Conservation (phyloP, 1,140 invertebrate species). For the Hetaerina americana region DNA sequence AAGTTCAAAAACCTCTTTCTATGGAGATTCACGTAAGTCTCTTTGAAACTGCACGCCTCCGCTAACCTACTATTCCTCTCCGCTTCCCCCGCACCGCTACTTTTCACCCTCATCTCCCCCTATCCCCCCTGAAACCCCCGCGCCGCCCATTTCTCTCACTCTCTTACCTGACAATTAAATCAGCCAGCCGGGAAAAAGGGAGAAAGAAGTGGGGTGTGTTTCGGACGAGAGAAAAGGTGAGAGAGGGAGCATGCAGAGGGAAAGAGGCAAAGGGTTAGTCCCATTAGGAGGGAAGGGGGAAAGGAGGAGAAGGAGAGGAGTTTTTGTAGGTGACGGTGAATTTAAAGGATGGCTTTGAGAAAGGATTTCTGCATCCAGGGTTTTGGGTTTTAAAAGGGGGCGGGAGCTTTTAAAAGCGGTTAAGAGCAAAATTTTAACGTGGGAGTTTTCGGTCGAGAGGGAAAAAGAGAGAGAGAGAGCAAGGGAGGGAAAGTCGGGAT, state of each 20-base stretch:
- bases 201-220: too few relatives aligned
- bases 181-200: neutral
- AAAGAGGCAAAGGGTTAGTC: neutral
- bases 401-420: neutral
- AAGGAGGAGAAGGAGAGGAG: too few relatives aligned
- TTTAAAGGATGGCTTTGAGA: neutral
- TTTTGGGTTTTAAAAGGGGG: neutral
- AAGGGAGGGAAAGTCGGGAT: too few relatives aligned
- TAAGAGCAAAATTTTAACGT: neutral
- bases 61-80: neutral
- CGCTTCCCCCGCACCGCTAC: neutral
- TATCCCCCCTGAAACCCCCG: too few relatives aligned
- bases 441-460: neutral
- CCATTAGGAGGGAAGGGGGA: neutral
- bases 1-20: too few relatives aligned
- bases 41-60: neutral
- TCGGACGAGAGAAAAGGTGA: too few relatives aligned
- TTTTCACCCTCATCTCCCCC: too few relatives aligned
- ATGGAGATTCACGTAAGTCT: too few relatives aligned
- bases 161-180: neutral
- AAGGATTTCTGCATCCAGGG: neutral
- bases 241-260: neutral
- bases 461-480: too few relatives aligned
- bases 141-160: too few relatives aligned
- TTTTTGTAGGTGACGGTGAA: too few relatives aligned